A percentile compares a stretch with the other conserved stretches of the same genome.
Conservation (phyloP, 2,888 invertebrate genomes). For the Torymus auratus region DNA sequence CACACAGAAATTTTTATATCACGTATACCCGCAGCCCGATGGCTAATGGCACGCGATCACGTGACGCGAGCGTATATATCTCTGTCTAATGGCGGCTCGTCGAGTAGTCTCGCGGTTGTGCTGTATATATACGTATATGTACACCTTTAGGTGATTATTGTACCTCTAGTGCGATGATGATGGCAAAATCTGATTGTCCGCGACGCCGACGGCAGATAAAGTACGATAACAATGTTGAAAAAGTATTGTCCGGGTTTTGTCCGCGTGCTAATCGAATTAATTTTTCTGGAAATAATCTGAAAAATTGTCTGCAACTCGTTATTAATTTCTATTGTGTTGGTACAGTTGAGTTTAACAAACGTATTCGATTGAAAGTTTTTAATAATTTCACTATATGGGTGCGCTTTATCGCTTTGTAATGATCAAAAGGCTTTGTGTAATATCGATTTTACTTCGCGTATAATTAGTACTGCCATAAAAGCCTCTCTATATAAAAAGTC, state of each 20-base stretch:
- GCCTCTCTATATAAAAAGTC: no score
- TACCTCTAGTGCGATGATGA: background rate
- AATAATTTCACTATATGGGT: no score
- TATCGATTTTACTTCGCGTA: no score
- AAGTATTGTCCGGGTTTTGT: background rate
- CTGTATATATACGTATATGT: background rate
- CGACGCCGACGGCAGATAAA: conserved; percentile 15
- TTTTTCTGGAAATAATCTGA: no score
- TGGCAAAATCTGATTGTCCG: conserved; percentile 29
- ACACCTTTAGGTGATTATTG: conserved; percentile 10
- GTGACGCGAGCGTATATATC: conserved; percentile 18
- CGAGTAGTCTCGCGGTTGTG: background rate
- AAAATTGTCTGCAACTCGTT: no score
- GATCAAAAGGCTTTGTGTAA: no score
- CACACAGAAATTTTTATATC: background rate
- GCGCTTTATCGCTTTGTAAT: no score
- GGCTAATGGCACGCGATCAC: conserved; percentile 16
- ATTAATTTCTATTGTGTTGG: no score
- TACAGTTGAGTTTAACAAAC: no score
- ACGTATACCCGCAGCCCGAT: background rate
- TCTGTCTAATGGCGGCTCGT: background rate
- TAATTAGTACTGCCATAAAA: no score
- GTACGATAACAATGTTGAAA: conserved; percentile 19
- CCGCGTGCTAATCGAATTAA: no score
- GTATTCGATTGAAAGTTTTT: no score